These are phyloP conservation scores for Hypena proboscidalis DNA, from an alignment of 2,888 invertebrate species.

Conservation along the genomic window DNA sequence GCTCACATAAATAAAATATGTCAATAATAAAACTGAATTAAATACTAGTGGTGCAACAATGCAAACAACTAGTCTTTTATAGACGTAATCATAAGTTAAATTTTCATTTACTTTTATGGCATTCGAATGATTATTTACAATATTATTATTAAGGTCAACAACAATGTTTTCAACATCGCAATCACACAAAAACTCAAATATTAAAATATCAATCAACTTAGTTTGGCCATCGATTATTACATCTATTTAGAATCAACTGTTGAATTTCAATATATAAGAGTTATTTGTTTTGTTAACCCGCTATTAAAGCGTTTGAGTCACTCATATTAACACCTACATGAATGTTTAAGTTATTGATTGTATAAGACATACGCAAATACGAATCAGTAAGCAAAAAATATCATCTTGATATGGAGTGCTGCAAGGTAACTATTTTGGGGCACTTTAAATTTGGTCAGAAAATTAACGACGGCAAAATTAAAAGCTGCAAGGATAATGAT, in stretches of 20 bases:
- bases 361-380: no score
- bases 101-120: no score
- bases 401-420: neutral
- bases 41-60: no score
- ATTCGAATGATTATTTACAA: neutral
- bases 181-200: slow-evolving; percentile 1
- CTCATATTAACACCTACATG: neutral
- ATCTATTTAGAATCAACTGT: neutral
- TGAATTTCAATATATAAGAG: neutral
- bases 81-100: no score
- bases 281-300: slow-evolving; percentile 2
- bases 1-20: slow-evolving; percentile 6
- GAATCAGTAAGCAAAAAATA: neutral
- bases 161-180: slow-evolving; percentile 3
- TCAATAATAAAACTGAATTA: slow-evolving; percentile 2
- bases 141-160: slow-evolving; percentile 3
- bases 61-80: no score
- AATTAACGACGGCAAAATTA: no score
- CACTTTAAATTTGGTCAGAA: neutral
- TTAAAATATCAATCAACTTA: slow-evolving; percentile 2
- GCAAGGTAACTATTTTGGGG: neutral
- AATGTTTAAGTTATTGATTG: neutral
- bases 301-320: neutral
- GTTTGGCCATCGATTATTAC: slow-evolving; percentile 1
- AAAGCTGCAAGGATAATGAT: no score